Percentiles rank a stretch among this genome's conserved stretches.
Conservation (phyloP, 2,797 vertebrate species). For the Somateria mollissima region DNA sequence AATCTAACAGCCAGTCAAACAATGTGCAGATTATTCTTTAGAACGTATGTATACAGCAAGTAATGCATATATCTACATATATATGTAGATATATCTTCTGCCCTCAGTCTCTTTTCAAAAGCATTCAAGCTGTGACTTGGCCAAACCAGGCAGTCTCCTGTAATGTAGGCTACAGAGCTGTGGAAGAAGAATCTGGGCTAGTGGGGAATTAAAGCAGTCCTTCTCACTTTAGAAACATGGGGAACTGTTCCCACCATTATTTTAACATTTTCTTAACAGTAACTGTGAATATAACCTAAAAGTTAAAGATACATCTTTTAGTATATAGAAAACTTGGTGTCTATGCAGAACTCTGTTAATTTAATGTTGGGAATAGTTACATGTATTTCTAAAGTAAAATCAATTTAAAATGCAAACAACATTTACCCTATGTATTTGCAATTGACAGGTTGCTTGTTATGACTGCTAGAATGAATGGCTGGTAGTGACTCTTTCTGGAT, state of each 20-base stretch:
- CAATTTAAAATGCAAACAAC: background rate
- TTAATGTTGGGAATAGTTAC: background rate
- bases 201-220: background rate
- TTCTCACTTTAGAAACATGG: background rate
- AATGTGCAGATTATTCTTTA: background rate
- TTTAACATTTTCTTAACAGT: background rate
- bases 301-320: background rate
- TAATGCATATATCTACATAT: background rate
- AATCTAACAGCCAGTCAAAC: background rate
- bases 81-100: background rate
- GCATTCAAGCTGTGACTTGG: background rate
- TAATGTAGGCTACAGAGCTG: background rate
- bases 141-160: rapidly evolving
- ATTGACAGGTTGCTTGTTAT: background rate
- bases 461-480: background rate
- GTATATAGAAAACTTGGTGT: background rate
- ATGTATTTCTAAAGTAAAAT: background rate
- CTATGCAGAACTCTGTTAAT: background rate
- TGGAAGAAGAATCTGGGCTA: background rate
- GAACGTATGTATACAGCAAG: background rate
- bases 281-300: background rate
- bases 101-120: background rate
- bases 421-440: background rate
- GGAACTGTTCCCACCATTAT: background rate
- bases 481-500: background rate